Conservation (phyloP, 1,140 invertebrate genomes). For the Caerostris extrusa region DNA sequence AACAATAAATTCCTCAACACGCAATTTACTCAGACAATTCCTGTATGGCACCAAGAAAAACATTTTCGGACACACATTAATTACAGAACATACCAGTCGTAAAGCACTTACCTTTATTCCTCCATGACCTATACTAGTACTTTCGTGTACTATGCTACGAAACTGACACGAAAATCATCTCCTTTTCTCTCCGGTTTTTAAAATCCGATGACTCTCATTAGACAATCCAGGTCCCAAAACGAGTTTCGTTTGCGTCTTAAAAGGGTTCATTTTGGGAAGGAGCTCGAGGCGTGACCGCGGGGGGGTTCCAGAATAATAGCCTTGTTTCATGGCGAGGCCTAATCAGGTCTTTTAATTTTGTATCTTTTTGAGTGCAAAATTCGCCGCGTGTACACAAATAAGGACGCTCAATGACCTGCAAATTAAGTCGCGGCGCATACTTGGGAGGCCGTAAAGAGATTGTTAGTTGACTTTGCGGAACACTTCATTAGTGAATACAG, state of each 20-base stretch:
- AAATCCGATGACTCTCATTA: conserved; percentile 15
- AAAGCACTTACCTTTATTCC: no score
- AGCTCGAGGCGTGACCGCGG: conserved; percentile 1
- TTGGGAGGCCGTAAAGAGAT: not conserved
- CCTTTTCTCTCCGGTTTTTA: not conserved
- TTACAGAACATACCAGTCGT: no score
- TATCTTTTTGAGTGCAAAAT: not conserved
- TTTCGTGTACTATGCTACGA: no score
- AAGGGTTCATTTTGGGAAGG: conserved; percentile 51
- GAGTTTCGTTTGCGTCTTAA: conserved; percentile 49
- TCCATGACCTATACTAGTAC: no score
- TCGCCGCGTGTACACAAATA: not conserved
- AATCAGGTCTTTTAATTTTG: conserved; percentile 61
- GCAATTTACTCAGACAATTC: no score
- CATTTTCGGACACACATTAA: no score
- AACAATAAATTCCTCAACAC: no score
- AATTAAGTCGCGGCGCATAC: conserved; percentile 41
- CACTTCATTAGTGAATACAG: not conserved
- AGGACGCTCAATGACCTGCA: not conserved
- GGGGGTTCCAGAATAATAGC: conserved; percentile 22
- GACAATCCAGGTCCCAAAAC: not conserved
- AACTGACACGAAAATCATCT: no score
- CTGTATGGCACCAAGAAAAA: no score
- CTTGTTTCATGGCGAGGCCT: conserved; percentile 33
- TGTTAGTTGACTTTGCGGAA: not conserved